Evolutionary conservation across 1,140 invertebrate species (phyloP), one percentile per base, ranked within the genome.

Genomic region (Anastrepha ludens): DNA sequence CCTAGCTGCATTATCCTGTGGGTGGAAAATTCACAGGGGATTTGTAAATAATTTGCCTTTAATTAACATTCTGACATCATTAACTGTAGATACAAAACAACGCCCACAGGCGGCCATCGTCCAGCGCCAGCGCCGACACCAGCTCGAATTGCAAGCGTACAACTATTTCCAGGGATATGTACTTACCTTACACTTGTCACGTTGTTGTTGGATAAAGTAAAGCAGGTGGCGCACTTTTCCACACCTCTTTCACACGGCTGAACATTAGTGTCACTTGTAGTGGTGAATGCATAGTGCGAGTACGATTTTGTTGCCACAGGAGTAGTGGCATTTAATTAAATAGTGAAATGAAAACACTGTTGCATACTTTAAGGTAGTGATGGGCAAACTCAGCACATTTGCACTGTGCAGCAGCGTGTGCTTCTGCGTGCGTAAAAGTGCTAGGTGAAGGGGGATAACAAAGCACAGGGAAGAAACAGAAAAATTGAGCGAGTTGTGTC

Each of bases 11-110:
- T 15, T 17, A 41, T n/a, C 2, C 67, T 4, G 41, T n/a, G 39
- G 29, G 39, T 44, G 41, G 13, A 41, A 17, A 74, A 74, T 47
- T 47, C 67, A 74, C 67, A 17, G 39, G 60, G 86, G 86, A 86
- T 86, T 86, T 86, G 86, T 86, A 86, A 86, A 86, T 86, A 86
- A 86, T 86, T 86, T 86, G 86, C 86, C 86, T 86, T 86, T 86
- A 86, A 86, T 86, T 86, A 86, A 86, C 86, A 86, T 86, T 86
- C 86, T 86, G 86, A 86, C 62, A 86, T 86, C 86, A 86, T 86
- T 86, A 65, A 65, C 86, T 55, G 81, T 58, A 85, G 58, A 85
- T 29, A 59, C 50, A 55, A 59, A 74, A 44, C 17, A 74, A 47
- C 67, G 17, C 67, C 67, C 67, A 8, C 67, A 74, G 15, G 67